Evolutionary conservation across 2,797 vertebrate species (phyloP).

Genomic region (Mus caroli): DNA sequence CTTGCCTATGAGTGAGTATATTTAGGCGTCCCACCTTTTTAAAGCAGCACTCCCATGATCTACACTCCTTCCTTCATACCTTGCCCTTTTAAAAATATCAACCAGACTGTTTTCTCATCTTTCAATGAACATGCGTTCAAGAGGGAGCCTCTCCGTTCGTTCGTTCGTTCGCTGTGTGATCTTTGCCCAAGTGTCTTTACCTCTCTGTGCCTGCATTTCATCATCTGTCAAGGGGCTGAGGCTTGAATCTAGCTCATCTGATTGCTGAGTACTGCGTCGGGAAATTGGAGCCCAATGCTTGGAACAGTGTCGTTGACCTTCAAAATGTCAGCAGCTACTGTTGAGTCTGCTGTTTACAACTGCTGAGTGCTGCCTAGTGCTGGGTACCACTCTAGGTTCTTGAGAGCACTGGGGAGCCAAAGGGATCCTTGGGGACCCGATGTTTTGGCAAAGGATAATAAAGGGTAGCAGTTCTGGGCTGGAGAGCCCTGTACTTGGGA

Average conservation of each 20-base stretch:
- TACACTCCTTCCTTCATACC: not conserved
- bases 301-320: not conserved
- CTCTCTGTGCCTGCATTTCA: not conserved
- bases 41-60: not conserved
- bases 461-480: no score
- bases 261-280: no score
- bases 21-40: slow-evolving; percentile 54
- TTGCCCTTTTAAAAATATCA: not conserved
- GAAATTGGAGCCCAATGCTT: not conserved
- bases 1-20: not conserved
- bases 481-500: not conserved
- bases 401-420: not conserved
- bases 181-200: not conserved
- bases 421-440: not conserved
- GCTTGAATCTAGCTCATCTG: not conserved
- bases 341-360: no score
- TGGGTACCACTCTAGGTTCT: not conserved
- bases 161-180: slow-evolving; percentile 22
- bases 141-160: not conserved
- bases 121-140: not conserved
- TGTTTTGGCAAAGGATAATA: not conserved
- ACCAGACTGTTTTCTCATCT: slow-evolving; percentile 10
- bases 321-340: not conserved
- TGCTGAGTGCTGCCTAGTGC: not conserved
- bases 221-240: not conserved